These are phyloP conservation scores for Pandion haliaetus DNA, from an alignment of 2,113 vertebrate species.

Conservation along the genomic window DNA sequence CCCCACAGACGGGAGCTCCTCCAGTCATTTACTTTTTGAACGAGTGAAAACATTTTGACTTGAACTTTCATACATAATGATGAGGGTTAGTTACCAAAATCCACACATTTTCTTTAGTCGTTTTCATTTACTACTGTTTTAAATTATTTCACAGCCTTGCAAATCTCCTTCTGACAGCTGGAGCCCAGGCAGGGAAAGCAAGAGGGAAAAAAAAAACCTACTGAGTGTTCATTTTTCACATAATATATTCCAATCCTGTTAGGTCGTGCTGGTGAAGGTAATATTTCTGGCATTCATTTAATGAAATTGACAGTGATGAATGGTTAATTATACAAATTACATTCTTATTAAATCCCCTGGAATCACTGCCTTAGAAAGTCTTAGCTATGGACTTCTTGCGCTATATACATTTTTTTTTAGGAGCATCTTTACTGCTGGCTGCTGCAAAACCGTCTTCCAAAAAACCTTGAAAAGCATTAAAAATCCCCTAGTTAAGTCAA, in stretches of 20 bases:
- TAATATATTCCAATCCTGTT: slow-evolving; percentile 85
- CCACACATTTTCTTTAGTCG: slow-evolving; percentile 53
- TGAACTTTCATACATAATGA: slow-evolving; percentile 59
- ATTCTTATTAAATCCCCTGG: slow-evolving; percentile 83
- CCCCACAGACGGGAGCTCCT: background rate
- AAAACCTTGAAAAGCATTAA: slow-evolving; percentile 77
- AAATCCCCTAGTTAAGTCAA: slow-evolving; percentile 79
- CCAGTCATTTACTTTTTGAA: background rate
- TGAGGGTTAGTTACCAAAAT: slow-evolving; percentile 67
- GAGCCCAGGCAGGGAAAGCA: slow-evolving; percentile 25
- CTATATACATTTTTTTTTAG: slow-evolving; percentile 43
- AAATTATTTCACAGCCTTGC: slow-evolving; percentile 74
- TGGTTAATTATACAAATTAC: slow-evolving; percentile 86
- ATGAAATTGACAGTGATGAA: slow-evolving; percentile 84
- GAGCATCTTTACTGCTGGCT: slow-evolving; percentile 68
- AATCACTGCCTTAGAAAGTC: slow-evolving; percentile 77
- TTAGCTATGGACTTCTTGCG: slow-evolving; percentile 72
- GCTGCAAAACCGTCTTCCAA: slow-evolving; percentile 60
- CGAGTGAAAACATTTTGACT: slow-evolving; percentile 68
- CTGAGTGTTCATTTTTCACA: slow-evolving; percentile 69
- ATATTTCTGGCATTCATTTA: slow-evolving; percentile 84
- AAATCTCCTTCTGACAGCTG: slow-evolving; percentile 72
- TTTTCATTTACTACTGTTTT: slow-evolving; percentile 72
- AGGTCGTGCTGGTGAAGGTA: slow-evolving; percentile 77
- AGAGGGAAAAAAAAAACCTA: background rate